Evolutionary conservation across 2,888 invertebrate genomes (phyloP), one percentile per base, ranked within the genome.

Genomic region (Atethmia centrago): DNA sequence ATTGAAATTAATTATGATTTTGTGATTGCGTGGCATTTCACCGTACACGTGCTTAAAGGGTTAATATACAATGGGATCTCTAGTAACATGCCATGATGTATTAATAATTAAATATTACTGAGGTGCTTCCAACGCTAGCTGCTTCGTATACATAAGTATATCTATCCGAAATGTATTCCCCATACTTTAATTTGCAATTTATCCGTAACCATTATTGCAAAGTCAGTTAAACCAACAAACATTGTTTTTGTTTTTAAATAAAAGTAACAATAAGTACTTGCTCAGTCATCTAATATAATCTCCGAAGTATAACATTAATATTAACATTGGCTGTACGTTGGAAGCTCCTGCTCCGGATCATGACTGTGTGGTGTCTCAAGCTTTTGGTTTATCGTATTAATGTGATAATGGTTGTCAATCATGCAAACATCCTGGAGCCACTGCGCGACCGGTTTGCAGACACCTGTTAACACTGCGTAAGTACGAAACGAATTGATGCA

Each of bases 321-420:
- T 66, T 19, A 56, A 59, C 55, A 72, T 51, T 73, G 53, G 77
- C 79, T 74, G 70, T 62, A 82, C 88, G 91, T 93, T 93, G 92
- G 92, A 90, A 92, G 90, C 90, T 91, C 93, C 89, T 85, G 78
- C 80, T 85, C 82, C 87, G 89, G 88, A 84, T 89, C 87, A 90
- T 82, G 78, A 79, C 74, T 89, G 88, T 93, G 92, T 92, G 92
- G 93, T 91, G 90, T 90, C 88, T 83, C 83, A 87, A 92, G 95
- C 94, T 94, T 94, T 88, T 95, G 93, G 93, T 94, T 90, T 93
- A 91, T 93, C 93, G 91, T 95, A 96, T 95, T 96, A 96, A 96
- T 96, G 92, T 95, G 90, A 94, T 95, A 93, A 95, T 96, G 95
- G 95, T 96, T 96, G 95, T 96, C 95, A 93, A 95, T 96, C 95